These are phyloP conservation scores for Actias luna DNA, from an alignment of 2,888 invertebrate species.

Conservation along the genomic window DNA sequence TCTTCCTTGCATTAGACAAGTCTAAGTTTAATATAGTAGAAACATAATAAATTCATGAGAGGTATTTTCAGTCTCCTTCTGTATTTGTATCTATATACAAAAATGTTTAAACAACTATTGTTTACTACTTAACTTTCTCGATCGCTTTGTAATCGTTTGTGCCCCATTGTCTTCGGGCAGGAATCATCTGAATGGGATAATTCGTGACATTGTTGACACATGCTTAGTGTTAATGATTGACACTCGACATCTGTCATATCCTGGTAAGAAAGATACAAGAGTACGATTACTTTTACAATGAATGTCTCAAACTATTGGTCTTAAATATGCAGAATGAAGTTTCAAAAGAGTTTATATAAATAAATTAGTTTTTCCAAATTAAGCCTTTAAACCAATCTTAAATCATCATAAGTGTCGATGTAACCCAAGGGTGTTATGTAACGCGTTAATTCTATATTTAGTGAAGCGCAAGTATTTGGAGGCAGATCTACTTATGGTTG, in stretches of 20 bases:
- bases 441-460: no score
- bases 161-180: background rate
- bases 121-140: background rate
- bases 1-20: background rate
- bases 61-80: background rate
- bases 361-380: no score
- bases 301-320: background rate
- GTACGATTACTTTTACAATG: background rate
- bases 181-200: no score
- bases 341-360: background rate
- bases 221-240: background rate
- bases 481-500: no score
- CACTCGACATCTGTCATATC: background rate
- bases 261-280: background rate
- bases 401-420: no score
- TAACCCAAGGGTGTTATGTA: no score
- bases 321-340: background rate
- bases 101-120: background rate
- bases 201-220: background rate
- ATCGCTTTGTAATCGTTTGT: background rate
- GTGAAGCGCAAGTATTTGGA: no score
- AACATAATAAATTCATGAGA: background rate
- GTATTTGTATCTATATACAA: background rate
- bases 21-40: background rate
- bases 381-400: no score